Conservation (phyloP, 2,113 vertebrate genomes). For the Colinus virginianus region DNA sequence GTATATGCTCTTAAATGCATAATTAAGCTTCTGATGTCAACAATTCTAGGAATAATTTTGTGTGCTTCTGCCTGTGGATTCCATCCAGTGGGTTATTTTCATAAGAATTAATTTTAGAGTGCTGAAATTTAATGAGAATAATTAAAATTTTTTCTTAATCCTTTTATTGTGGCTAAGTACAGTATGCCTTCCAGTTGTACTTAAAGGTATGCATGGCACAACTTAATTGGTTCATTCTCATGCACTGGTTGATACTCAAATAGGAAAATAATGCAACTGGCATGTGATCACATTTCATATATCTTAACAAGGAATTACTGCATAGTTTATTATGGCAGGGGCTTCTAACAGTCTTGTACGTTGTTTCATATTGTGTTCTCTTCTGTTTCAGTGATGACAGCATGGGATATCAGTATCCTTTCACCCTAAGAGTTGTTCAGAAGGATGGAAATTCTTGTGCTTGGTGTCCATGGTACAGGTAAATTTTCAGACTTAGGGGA, state of each 20-base stretch:
- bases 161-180: background rate
- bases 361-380: constrained; percentile 37
- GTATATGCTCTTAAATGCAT: background rate
- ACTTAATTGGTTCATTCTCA: background rate
- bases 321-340: background rate
- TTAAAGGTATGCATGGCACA: background rate
- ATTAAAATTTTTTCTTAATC: background rate
- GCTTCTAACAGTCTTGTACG: background rate
- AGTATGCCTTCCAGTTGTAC: background rate
- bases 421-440: constrained; percentile 93
- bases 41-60: background rate
- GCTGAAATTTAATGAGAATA: background rate
- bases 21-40: background rate
- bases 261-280: background rate
- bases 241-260: background rate
- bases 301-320: background rate
- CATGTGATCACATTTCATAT: background rate
- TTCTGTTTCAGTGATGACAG: constrained; percentile 92
- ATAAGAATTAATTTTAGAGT: background rate
- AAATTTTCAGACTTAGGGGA: constrained; percentile 51
- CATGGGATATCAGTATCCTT: constrained; percentile 98
- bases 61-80: background rate
- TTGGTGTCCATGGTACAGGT: constrained; percentile 99
- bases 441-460: constrained; percentile 97
- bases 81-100: background rate